Base-by-base conservation (phyloP, 2,888 invertebrate genomes). In the Drosophila tanythrix region DNA sequence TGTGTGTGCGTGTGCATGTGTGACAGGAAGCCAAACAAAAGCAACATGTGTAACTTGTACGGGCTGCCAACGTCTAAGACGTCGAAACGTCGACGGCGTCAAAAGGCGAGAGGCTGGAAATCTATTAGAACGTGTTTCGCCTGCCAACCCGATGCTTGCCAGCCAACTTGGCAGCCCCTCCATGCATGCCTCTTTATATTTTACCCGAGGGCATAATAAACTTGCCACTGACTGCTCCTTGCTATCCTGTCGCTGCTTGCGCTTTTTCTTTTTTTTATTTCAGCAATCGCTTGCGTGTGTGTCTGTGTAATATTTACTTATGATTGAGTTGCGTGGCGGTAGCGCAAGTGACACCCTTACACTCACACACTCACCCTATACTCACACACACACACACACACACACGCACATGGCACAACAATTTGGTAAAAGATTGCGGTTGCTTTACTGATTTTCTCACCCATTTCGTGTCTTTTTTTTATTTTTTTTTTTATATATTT, bases 121-220 rank as follows among this genome's bases (percentile, higher is more conserved):
- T 89, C 88, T 89, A 89, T 90, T 90, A 89, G 89, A 91, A 89
- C 85, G 85, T 86, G 85, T 86, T 78, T 86, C 66, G 90, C 85
- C 83, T 86, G 89, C 83, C 86, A 85, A 89, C 80, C 89, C 85
- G 56, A 76, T 68, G 62, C 43, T 27, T 38, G 27, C 38, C 59
- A 52, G 56, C 64, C 46, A 46, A 15, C 46, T 53, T 76, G 61
- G 52, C 82, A 65, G 70, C 52, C 48, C 18, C 36, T 36, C 18
- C 15, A 64, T 60, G 55, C 70, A 62, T 76, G 71, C 64, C 66
- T 69, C 70, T 76, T 82, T 89, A 90, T 91, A 91, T 91, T 91
- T 92, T 78, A 84, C 92, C 91, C 91, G 78, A 69, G 91, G 91
- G 92, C 84, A 90, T 90, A 91, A 92, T 92, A 92, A 91, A 91